Percentiles rank a stretch among this genome's conserved stretches.
Conservation (phyloP, 2,797 vertebrate species). For the Tokudaia tokunoshimensis region DNA sequence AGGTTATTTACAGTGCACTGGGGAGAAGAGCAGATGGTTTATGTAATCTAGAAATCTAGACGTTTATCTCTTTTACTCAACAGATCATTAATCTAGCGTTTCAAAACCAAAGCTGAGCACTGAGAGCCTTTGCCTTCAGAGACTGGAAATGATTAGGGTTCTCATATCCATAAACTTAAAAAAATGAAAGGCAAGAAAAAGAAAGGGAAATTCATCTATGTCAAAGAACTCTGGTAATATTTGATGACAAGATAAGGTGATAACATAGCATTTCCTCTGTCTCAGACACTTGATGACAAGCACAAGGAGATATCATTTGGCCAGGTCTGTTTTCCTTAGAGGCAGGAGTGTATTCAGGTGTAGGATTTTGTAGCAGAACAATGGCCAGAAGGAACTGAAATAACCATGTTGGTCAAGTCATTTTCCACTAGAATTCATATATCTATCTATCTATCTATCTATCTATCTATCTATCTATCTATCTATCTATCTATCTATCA, state of each 20-base stretch:
- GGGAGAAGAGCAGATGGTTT: slow-evolving; percentile 24
- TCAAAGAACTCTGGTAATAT: background rate
- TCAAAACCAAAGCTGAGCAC: background rate
- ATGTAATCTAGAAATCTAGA: background rate
- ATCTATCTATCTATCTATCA: too few relatives aligned
- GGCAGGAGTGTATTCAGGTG: background rate
- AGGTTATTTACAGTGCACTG: background rate
- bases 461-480: too few relatives aligned
- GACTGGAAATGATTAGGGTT: background rate
- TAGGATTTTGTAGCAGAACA: background rate
- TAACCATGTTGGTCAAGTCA: background rate
- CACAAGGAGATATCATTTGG: background rate
- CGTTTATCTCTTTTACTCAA: slow-evolving; percentile 29
- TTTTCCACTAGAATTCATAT: slow-evolving; percentile 10
- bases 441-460: too few relatives aligned
- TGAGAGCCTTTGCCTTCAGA: background rate
- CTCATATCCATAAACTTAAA: slow-evolving; percentile 7
- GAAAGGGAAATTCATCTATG: slow-evolving; percentile 1
- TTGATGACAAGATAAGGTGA: background rate
- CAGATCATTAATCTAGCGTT: slow-evolving; percentile 56
- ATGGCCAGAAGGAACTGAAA: background rate
- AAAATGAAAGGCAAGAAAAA: slow-evolving; percentile 15
- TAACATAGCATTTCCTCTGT: too few relatives aligned
- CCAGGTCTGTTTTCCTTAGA: background rate
- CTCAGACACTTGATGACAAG: background rate